Conservation (phyloP, 2,888 invertebrate species). For the Thelaira solivaga region DNA sequence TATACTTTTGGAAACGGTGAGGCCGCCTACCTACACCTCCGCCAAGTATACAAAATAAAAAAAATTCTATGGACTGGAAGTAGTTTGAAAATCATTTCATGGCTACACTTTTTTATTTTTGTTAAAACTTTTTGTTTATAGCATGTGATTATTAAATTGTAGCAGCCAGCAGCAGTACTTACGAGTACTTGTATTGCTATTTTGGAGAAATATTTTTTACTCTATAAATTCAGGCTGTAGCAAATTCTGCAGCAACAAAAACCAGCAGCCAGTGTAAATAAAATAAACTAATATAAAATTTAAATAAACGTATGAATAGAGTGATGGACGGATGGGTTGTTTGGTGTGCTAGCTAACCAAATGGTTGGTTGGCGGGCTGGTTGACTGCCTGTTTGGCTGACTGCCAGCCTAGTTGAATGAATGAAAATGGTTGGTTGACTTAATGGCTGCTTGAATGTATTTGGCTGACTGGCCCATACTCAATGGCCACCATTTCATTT, state of each 20-base stretch:
- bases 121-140: conserved; percentile 4
- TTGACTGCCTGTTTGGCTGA: background rate
- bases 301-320: conserved; percentile 50
- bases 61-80: background rate
- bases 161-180: too few species aligned
- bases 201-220: conserved; percentile 25
- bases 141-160: conserved; percentile 22
- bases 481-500: conserved; percentile 36
- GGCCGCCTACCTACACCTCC: conserved; percentile 33
- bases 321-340: conserved; percentile 27
- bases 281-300: conserved; percentile 55
- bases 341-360: background rate
- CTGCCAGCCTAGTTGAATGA: background rate
- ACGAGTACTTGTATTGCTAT: conserved; percentile 25
- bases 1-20: conserved; percentile 4
- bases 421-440: conserved; percentile 4
- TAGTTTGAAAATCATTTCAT: conserved; percentile 22
- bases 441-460: conserved; percentile 6
- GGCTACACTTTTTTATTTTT: conserved; percentile 1
- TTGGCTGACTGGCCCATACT: conserved; percentile 27
- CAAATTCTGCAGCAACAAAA: background rate
- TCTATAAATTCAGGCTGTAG: conserved; percentile 12
- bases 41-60: background rate
- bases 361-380: background rate
- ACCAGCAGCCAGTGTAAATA: conserved; percentile 35